phyloP scores from a whole-genome alignment of 2,113 vertebrate genomes.

The Pollachius pollachius region DNA sequence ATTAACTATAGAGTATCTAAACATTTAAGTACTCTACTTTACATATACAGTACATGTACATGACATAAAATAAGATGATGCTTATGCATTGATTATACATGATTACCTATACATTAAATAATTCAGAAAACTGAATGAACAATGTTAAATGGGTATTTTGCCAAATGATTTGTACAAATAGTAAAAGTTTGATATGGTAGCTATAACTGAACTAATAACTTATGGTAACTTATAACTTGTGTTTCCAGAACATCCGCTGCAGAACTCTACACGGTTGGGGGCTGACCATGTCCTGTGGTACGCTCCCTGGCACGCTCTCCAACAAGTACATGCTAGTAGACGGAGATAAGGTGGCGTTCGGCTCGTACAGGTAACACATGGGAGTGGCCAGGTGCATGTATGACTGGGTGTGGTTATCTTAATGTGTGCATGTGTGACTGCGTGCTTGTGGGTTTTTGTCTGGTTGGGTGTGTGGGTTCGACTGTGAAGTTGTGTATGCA shows the following conservation, averaged over 20 bases:
- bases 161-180: neutral
- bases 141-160: too few relatives aligned
- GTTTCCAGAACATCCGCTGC: constrained; percentile 81
- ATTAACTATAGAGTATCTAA: too few relatives aligned
- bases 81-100: too few relatives aligned
- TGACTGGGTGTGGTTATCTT: constrained; percentile 2
- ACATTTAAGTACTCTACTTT: too few relatives aligned
- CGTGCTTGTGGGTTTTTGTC: constrained; percentile 2
- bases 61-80: too few relatives aligned
- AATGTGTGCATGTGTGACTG: neutral
- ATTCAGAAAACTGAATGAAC: too few relatives aligned
- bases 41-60: too few relatives aligned
- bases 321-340: constrained; percentile 93
- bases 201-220: neutral
- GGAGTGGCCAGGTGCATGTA: neutral
- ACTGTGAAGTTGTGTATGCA: neutral
- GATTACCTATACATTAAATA: too few relatives aligned
- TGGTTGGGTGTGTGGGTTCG: neutral
- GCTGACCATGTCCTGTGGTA: constrained; percentile 81
- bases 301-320: constrained; percentile 79
- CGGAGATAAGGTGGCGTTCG: constrained; percentile 90
- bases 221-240: neutral
- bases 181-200: neutral
- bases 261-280: constrained; percentile 83
- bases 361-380: constrained; percentile 82